A percentile compares a stretch with the other conserved stretches of the same genome.
phyloP scores from a whole-genome alignment of 2,888 invertebrate genomes.

The Parascotia fuliginaria region DNA sequence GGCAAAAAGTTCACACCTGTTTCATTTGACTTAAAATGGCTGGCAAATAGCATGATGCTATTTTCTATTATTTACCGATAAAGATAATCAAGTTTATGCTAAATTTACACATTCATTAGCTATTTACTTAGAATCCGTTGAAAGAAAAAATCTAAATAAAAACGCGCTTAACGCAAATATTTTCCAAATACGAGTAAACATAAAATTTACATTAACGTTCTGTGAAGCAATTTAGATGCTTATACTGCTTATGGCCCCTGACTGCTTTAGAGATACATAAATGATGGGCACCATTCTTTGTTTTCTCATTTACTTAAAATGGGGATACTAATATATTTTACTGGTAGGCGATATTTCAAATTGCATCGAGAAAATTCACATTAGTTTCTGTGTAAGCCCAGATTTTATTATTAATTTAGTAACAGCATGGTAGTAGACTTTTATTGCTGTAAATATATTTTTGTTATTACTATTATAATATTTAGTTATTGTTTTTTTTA shows the following conservation, averaged over 20 bases:
- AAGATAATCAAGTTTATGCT: background rate
- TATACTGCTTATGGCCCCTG: background rate
- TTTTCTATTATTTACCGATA: background rate
- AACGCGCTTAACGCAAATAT: background rate
- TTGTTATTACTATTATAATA: too few relatives aligned
- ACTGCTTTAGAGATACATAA: background rate
- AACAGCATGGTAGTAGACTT: too few relatives aligned
- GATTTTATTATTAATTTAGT: too few relatives aligned
- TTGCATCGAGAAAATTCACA: background rate
- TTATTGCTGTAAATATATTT: too few relatives aligned
- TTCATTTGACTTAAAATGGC: too few relatives aligned
- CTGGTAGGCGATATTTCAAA: background rate
- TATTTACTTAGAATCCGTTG: background rate
- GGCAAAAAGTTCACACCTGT: too few relatives aligned
- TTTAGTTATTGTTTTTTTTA: too few relatives aligned
- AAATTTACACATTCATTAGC: background rate
- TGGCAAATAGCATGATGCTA: too few relatives aligned
- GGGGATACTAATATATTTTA: background rate
- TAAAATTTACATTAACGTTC: background rate
- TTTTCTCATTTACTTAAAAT: background rate
- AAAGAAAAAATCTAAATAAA: background rate
- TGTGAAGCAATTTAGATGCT: background rate
- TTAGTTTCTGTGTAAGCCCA: too few relatives aligned
- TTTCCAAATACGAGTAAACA: background rate
- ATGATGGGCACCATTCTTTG: background rate